Percentiles rank a stretch among this genome's conserved stretches.
These are phyloP conservation scores for Bursaphelenchus okinawaensis DNA, from an alignment of 2,888 invertebrate genomes.

Conservation along the genomic window DNA sequence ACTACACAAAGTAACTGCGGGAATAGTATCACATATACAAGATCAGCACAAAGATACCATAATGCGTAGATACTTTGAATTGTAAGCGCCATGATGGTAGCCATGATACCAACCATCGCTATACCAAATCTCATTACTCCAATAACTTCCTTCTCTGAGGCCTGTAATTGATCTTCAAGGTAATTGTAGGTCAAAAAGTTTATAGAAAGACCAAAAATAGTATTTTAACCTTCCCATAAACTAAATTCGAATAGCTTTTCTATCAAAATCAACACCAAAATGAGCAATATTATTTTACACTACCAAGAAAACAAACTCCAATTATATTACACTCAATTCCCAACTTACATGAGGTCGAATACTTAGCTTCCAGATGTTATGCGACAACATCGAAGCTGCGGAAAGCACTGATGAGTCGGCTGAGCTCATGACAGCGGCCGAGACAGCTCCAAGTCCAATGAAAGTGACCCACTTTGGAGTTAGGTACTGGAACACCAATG, in stretches of 20 bases:
- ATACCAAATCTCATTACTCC: slow-evolving; percentile 83
- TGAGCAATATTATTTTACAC: too few relatives aligned
- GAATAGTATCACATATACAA: slow-evolving; percentile 96
- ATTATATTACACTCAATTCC: too few relatives aligned
- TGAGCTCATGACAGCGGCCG: slow-evolving; percentile 98
- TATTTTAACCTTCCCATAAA: too few relatives aligned
- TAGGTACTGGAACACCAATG: slow-evolving; percentile 85
- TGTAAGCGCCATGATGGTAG: slow-evolving; percentile 90
- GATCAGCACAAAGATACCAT: slow-evolving; percentile 97
- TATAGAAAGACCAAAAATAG: not conserved
- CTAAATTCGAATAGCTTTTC: too few relatives aligned
- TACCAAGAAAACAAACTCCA: too few relatives aligned
- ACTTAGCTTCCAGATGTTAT: slow-evolving; percentile 94
- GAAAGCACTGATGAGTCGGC: slow-evolving; percentile 96
- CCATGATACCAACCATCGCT: slow-evolving; percentile 77
- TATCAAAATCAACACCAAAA: too few relatives aligned
- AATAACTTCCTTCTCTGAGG: slow-evolving; percentile 90
- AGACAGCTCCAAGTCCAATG: slow-evolving; percentile 90
- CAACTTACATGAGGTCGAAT: slow-evolving; percentile 76
- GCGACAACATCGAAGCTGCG: slow-evolving; percentile 96
- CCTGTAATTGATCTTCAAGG: too few relatives aligned
- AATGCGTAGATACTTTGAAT: slow-evolving; percentile 95
- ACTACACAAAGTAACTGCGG: slow-evolving; percentile 96
- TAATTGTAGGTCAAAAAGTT: too few relatives aligned
- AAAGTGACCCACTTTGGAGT: slow-evolving; percentile 93